Evolutionary conservation across 2,797 vertebrate genomes (phyloP).

Genomic region (Phoebastria nigripes): DNA sequence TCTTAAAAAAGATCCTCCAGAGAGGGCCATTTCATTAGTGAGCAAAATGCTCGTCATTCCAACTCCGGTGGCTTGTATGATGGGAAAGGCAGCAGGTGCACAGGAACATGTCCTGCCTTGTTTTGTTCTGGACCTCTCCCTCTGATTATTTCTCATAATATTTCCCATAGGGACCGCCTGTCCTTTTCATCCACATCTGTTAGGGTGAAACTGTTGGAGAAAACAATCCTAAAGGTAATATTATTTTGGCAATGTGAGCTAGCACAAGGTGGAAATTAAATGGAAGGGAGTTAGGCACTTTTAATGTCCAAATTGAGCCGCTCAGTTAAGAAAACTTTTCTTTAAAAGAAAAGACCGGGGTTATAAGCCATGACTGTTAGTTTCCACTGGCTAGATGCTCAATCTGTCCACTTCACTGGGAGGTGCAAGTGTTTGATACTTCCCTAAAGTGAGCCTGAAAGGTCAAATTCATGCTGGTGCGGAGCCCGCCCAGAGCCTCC

Average conservation of each 20-base stretch:
- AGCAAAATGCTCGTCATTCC: not conserved
- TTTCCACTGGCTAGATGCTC: conserved; percentile 31
- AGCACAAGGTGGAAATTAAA: not conserved
- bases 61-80: not conserved
- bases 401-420: not conserved
- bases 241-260: not conserved
- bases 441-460: not conserved
- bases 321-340: conserved; percentile 16
- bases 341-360: not conserved
- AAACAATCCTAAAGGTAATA: not conserved
- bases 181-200: not conserved
- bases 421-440: not conserved
- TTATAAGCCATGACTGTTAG: not conserved
- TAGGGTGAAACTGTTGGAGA: conserved; percentile 7
- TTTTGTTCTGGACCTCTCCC: not conserved
- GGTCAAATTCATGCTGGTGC: not conserved
- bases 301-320: not conserved
- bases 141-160: not conserved
- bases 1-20: not conserved
- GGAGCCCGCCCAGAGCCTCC: not conserved
- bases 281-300: not conserved
- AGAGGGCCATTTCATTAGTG: not conserved
- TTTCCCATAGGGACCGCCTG: not conserved
- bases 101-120: not conserved
- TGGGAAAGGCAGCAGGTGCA: not conserved